phyloP scores from a whole-genome alignment of 2,797 vertebrate species.

The Gadopsis bispinosus region DNA sequence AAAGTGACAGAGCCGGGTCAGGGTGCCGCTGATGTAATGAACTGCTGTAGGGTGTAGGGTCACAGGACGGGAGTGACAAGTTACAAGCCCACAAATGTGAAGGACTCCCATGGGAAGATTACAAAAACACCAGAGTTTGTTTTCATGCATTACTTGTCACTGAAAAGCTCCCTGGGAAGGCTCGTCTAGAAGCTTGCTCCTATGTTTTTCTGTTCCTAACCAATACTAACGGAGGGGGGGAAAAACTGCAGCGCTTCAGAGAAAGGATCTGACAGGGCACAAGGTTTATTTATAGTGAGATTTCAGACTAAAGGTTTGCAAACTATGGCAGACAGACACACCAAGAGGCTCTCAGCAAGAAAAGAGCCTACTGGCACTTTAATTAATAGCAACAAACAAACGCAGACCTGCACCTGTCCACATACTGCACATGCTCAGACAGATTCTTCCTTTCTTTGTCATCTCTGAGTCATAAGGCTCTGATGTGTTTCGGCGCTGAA shows the following conservation, averaged over 20 bases:
- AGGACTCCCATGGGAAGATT: conserved; percentile 75
- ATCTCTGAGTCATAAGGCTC: conserved; percentile 61
- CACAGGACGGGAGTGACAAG: conserved; percentile 68
- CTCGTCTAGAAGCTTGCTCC: conserved; percentile 37
- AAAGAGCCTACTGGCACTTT: conserved; percentile 56
- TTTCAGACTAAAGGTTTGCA: conserved; percentile 44
- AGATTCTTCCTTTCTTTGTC: conserved; percentile 70
- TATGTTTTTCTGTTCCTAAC: conserved; percentile 61
- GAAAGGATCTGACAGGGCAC: conserved; percentile 35
- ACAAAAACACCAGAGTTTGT: conserved; percentile 77
- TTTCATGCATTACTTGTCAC: conserved; percentile 75
- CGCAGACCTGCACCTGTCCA: conserved; percentile 75
- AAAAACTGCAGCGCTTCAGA: conserved; percentile 29
- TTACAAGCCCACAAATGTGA: conserved; percentile 71
- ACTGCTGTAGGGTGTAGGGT: conserved; percentile 60
- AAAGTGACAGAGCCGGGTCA: conserved; percentile 62
- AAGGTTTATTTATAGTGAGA: conserved; percentile 61
- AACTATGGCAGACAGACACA: conserved; percentile 46
- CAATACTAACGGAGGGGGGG: conserved; percentile 40
- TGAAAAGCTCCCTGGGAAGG: conserved; percentile 75
- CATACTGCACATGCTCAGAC: conserved; percentile 74
- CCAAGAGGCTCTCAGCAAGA: conserved; percentile 41
- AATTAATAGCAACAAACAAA: conserved; percentile 77
- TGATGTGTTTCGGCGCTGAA: conserved; percentile 49
- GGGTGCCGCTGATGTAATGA: conserved; percentile 65